Percentiles rank a stretch among this genome's conserved stretches.
Evolutionary conservation across 2,797 vertebrate species (phyloP).

Genomic region (Lepidocolaptes lacrymiger): DNA sequence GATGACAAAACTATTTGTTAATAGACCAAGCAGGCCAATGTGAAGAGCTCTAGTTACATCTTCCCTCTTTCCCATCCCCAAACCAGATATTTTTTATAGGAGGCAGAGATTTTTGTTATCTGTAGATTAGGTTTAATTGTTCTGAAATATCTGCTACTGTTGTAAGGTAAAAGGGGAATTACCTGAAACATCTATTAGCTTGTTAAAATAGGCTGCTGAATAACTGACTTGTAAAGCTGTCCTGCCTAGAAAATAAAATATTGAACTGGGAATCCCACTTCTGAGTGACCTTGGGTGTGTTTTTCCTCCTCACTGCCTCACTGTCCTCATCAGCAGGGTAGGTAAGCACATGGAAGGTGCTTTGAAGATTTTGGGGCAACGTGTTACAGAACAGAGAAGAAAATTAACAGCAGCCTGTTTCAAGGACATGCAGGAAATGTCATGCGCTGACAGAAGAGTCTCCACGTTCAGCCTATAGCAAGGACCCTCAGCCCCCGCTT

Average conservation of each 20-base stretch:
- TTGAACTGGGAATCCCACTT: background rate
- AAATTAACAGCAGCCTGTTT: background rate
- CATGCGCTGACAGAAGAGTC: background rate
- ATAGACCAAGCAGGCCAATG: background rate
- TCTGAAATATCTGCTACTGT: background rate
- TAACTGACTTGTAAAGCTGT: background rate
- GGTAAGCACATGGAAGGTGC: background rate
- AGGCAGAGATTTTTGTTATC: background rate
- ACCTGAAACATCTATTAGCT: background rate
- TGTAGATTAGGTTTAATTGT: background rate
- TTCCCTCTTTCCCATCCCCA: background rate
- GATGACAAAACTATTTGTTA: background rate
- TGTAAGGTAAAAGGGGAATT: background rate
- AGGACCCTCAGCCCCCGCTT: background rate
- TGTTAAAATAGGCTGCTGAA: background rate
- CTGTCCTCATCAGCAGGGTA: background rate
- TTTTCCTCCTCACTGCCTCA: background rate
- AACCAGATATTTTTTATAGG: background rate
- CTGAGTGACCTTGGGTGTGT: background rate
- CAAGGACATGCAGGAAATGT: rapidly evolving
- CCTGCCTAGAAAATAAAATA: background rate
- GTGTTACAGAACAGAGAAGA: background rate
- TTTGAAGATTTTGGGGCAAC: background rate
- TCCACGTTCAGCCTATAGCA: background rate
- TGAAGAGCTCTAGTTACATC: background rate